Evolutionary conservation across 2,797 vertebrate species (phyloP).

Genomic region (Graptemys geographica): DNA sequence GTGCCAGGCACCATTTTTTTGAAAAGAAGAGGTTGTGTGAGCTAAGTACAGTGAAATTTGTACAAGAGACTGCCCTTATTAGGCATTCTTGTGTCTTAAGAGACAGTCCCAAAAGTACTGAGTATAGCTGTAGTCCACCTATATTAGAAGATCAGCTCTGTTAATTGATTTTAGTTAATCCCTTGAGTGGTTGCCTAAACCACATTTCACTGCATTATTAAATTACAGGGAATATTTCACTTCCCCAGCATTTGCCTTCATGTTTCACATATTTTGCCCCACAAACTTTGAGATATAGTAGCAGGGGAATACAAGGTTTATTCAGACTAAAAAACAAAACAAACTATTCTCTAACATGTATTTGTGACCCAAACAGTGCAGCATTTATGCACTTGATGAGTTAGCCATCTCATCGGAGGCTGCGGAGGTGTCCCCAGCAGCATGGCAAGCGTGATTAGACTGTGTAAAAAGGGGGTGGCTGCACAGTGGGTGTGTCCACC

Average conservation of each 20-base stretch:
- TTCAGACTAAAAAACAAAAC: not conserved
- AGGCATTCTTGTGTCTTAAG: rapidly evolving
- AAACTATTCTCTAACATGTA: not conserved
- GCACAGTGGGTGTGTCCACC: not conserved
- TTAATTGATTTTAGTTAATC: not conserved
- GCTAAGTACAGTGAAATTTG: not conserved
- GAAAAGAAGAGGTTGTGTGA: not conserved
- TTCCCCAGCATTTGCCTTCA: not conserved
- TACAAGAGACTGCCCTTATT: not conserved
- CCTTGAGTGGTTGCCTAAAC: not conserved
- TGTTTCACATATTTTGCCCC: not conserved
- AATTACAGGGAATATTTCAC: not conserved
- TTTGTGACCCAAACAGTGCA: not conserved
- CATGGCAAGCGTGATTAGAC: not conserved
- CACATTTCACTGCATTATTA: rapidly evolving
- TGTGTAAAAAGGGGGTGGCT: not conserved
- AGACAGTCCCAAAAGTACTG: not conserved
- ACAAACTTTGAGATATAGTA: not conserved
- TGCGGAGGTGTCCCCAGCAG: not conserved
- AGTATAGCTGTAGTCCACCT: not conserved
- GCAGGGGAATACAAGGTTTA: not conserved
- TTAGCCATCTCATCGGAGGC: not conserved
- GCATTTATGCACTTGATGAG: not conserved
- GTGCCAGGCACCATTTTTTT: not conserved
- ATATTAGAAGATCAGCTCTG: not conserved